phyloP scores from a whole-genome alignment of 2,797 vertebrate species.

The Mallotus villosus region DNA sequence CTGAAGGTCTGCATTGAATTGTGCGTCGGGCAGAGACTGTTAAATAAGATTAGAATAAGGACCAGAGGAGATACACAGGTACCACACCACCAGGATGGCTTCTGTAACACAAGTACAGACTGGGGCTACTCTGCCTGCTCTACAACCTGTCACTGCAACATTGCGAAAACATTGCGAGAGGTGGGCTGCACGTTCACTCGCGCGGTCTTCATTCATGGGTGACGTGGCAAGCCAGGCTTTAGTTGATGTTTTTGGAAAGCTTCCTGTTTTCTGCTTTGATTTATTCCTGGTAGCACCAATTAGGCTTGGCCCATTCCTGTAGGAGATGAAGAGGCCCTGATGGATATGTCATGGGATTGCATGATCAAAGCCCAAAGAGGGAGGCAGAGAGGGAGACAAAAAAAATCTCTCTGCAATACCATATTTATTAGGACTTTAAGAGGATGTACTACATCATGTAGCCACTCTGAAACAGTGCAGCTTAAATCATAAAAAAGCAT shows the following conservation, averaged over 20 bases:
- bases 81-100: slow-evolving; percentile 66
- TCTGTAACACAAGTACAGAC: slow-evolving; percentile 61
- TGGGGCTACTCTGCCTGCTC: slow-evolving; percentile 44
- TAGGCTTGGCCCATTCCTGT: slow-evolving; percentile 71
- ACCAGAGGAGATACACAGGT: slow-evolving; percentile 71
- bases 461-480: slow-evolving; percentile 60
- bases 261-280: slow-evolving; percentile 74
- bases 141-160: slow-evolving; percentile 53
- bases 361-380: slow-evolving; percentile 71
- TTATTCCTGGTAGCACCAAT: slow-evolving; percentile 77
- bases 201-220: slow-evolving; percentile 57
- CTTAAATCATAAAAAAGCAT: slow-evolving; percentile 62
- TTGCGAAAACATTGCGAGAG: slow-evolving; percentile 55
- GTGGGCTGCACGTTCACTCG: slow-evolving; percentile 52
- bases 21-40: slow-evolving; percentile 82
- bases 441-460: slow-evolving; percentile 67
- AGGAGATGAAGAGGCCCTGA: slow-evolving; percentile 73
- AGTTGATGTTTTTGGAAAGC: slow-evolving; percentile 66
- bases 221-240: slow-evolving; percentile 51
- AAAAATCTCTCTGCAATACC: slow-evolving; percentile 62
- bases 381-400: slow-evolving; percentile 58
- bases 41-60: slow-evolving; percentile 88
- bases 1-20: slow-evolving; percentile 79
- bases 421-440: slow-evolving; percentile 75
- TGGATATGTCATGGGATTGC: slow-evolving; percentile 74